A percentile compares a stretch with the other conserved stretches of the same genome.
Conservation (phyloP, 2,113 vertebrate genomes). For the Entosphenus tridentatus region DNA sequence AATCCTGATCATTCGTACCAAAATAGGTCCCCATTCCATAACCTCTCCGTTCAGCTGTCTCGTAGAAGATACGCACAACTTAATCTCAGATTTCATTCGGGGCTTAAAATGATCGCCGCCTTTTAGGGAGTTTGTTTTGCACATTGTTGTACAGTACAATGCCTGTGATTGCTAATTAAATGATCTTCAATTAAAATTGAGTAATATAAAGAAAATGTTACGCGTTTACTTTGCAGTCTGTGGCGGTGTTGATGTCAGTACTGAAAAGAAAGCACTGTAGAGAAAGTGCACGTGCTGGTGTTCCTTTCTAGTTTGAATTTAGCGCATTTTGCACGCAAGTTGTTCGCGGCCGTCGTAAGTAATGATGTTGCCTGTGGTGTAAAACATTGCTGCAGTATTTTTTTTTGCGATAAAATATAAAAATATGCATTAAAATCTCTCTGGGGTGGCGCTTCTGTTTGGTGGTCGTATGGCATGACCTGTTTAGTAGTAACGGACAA, state of each 20-base stretch:
- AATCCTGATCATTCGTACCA: neutral
- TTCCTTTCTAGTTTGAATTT: neutral
- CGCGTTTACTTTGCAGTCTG: too few species aligned
- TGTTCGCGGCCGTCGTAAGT: too few species aligned
- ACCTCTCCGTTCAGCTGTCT: neutral
- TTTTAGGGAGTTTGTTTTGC: neutral
- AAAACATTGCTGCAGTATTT: too few species aligned
- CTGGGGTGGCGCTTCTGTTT: too few species aligned
- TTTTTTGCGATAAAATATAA: too few species aligned
- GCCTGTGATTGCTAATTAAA: neutral
- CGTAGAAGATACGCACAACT: neutral
- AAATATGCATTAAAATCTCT: too few species aligned
- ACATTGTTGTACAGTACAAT: neutral
- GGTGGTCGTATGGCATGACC: too few species aligned
- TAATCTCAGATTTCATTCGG: neutral
- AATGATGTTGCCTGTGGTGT: too few species aligned
- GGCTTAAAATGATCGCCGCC: neutral
- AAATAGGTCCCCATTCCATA: neutral
- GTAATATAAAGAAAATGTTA: neutral
- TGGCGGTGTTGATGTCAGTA: too few species aligned
- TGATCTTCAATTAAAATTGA: neutral
- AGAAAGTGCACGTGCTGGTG: too few species aligned
- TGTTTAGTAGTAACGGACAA: too few species aligned
- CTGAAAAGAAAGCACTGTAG: too few species aligned
- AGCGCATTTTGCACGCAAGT: neutral